Evolutionary conservation across 2,888 invertebrate genomes (phyloP), one percentile per base, ranked within the genome.

Genomic region (Brachypterus glaber): DNA sequence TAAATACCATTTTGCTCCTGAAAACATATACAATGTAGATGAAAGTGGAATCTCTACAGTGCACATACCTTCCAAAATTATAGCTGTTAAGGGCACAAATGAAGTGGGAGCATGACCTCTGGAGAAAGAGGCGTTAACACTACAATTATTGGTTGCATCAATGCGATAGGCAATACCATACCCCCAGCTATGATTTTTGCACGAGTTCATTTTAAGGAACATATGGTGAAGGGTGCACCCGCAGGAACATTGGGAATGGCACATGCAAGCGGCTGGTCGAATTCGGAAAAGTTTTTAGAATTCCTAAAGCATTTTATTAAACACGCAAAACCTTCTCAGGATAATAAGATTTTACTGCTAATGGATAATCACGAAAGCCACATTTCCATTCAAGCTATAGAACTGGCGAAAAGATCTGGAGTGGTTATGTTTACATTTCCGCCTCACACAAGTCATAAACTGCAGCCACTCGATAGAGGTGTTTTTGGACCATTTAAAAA

Each of bases 31-130:
- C 44, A 56, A 56, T 45, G 29, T 44, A 30, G 54, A 58, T 34
- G 53, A 57, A 37, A 54, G 50, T 21, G 53, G 52, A 17, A 30
- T 53, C 21, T 45, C 46, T 12, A 56, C 56, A 16, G 55, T 57
- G 12, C 51, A 32, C n/a, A n/a, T n/a, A 12, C 51, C 55, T 40
- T 44, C 47, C 25, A 53, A 54, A 47, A 46, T 59, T 26, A 13
- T 53, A 11, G 54, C 50, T 35, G 43, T 47, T 30, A 50, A 50
- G 43, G 51, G 50, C 13, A 40, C 34, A 30, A 55, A 54, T 41
- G 53, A 56, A 47, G 41, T 57, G 14, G 50, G 51, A 16, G 26
- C 11, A 43, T 50, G 30, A 46, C 47, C 3, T 41, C 35, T n/a
- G n/a, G n/a, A n/a, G n/a, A n/a, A n/a, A n/a, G n/a, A n/a, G n/a